Conservation (phyloP, 2,113 vertebrate genomes). For the Acanthisitta chloris region DNA sequence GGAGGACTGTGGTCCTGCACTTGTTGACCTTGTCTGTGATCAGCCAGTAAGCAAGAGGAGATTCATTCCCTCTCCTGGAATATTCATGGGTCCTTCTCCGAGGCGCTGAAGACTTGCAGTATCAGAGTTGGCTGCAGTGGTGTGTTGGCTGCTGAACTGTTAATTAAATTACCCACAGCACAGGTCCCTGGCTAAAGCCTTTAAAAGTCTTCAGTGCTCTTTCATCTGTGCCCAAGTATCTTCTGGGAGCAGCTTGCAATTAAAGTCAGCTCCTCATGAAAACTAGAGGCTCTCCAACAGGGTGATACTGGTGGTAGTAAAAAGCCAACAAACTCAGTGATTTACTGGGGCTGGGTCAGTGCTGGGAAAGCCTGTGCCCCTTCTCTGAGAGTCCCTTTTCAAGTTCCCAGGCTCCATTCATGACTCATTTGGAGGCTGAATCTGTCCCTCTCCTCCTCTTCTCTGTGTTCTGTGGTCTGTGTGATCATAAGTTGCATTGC, state of each 20-base stretch:
- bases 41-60: neutral
- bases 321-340: neutral
- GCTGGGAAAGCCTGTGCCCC: neutral
- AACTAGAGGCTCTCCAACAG: neutral
- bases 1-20: neutral
- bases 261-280: neutral
- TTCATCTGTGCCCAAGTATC: constrained; percentile 37
- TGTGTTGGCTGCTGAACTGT: constrained; percentile 45
- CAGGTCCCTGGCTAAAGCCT: constrained; percentile 27
- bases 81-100: neutral
- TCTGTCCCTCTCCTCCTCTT: neutral
- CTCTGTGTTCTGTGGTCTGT: neutral
- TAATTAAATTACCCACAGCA: constrained; percentile 74
- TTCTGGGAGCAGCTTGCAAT: constrained; percentile 47
- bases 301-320: neutral
- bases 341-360: neutral
- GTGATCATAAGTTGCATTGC: constrained; percentile 17
- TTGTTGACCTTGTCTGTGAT: neutral
- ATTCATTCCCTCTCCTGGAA: neutral
- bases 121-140: constrained; percentile 11
- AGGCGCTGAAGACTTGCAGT: neutral
- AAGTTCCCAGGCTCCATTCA: constrained; percentile 25
- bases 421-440: neutral
- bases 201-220: constrained; percentile 21
- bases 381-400: neutral